Base-by-base conservation (phyloP, 2,113 vertebrate genomes). In the Amblyornis subalaris region DNA sequence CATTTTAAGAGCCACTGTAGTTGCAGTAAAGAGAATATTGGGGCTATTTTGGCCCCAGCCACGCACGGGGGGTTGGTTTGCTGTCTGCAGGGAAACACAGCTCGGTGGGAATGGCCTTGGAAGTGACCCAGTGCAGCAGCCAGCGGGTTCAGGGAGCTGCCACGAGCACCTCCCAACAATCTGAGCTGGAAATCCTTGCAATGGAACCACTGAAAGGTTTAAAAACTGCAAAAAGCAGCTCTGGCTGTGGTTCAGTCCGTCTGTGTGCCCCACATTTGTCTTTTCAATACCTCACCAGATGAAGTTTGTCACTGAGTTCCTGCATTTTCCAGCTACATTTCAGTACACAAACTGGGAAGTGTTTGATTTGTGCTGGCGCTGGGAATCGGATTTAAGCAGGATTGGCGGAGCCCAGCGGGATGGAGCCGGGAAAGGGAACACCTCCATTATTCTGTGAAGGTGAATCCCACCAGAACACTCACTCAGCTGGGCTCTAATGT, bases 1-100 rank as follows among this genome's bases (percentile, higher is more conserved):
- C 98, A 92, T 97, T 98, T 98, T 95, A 88, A 92, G 97, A 97
- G 96, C 85, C 86, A 87, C 97, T 97, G 94, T n/a, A 96, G 93
- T 62, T 89, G 97, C 97, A 97, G 96, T 85, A 97, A 97, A 97
- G 95, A 94, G 97, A 97, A 96, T 97, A 98, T 98, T 97, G 87
- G 92, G 91, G 89, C 96, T 98, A 98, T 98, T 98, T 98, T 97
- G 97, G 97, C 97, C 94, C 81, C 96, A 96, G 97, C 91, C 96
- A 97, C 97, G 97, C 92, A 71, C 4, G 8, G 87, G 88, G 90
- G 96, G 94, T 95, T 72, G 94, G 95, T 93, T 96, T 92, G 94
- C 93, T 97, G 97, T 97, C 97, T 97, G 87, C 92, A 96, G 91
- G 97, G 97, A 94, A 96, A 92, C 75, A 71, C 77, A 93, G 91